These are phyloP conservation scores for Mimumesa dahlbomi DNA, from an alignment of 2,888 invertebrate species.

Conservation along the genomic window DNA sequence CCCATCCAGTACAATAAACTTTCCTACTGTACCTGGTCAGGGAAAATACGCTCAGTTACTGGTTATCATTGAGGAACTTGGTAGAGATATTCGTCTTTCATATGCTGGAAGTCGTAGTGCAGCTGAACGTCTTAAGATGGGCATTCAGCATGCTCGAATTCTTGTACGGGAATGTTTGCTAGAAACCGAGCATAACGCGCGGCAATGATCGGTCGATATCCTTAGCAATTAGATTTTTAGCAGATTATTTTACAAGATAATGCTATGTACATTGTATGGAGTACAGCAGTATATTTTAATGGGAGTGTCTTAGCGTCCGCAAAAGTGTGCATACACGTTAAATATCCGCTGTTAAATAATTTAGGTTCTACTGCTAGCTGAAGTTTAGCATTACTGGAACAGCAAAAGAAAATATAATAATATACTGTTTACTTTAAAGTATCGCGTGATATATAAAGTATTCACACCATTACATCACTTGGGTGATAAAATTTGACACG, in stretches of 20 bases:
- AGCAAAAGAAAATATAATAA: slow-evolving; percentile 24
- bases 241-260: slow-evolving; percentile 61
- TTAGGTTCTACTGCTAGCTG: background rate
- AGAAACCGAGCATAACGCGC: slow-evolving; percentile 79
- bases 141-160: slow-evolving; percentile 78
- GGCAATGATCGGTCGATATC: slow-evolving; percentile 75
- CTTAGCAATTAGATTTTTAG: slow-evolving; percentile 68
- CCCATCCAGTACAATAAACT: slow-evolving; percentile 77
- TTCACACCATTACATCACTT: too few species aligned
- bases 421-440: slow-evolving; percentile 16
- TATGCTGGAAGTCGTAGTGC: slow-evolving; percentile 79
- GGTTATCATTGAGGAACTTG: slow-evolving; percentile 80
- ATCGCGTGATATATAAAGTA: background rate
- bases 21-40: slow-evolving; percentile 78
- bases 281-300: slow-evolving; percentile 61
- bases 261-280: slow-evolving; percentile 58
- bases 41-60: slow-evolving; percentile 79
- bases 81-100: slow-evolving; percentile 79
- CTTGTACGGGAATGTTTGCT: slow-evolving; percentile 77
- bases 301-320: slow-evolving; percentile 59
- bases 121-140: slow-evolving; percentile 78
- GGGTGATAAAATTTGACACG: too few species aligned
- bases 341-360: slow-evolving; percentile 28
- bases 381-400: slow-evolving; percentile 27
- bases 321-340: slow-evolving; percentile 32